Conservation (phyloP, 2,888 invertebrate genomes). For the Callimorpha dominula region DNA sequence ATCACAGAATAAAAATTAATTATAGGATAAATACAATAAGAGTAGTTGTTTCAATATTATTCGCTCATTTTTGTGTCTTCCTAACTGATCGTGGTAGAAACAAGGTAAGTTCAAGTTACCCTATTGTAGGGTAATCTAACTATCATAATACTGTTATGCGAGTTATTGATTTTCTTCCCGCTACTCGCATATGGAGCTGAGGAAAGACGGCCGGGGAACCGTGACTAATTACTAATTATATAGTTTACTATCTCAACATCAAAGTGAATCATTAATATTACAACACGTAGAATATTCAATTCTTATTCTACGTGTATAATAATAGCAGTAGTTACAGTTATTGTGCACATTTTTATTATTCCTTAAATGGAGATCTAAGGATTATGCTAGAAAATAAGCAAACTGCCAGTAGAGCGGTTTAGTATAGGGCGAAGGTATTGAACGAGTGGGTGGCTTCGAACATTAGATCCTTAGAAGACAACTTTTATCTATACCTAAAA, state of each 20-base stretch:
- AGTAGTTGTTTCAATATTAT: background rate
- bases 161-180: constrained; percentile 28
- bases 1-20: background rate
- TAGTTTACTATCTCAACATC: constrained; percentile 1
- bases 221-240: constrained; percentile 2
- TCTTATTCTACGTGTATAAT: background rate
- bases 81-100: background rate
- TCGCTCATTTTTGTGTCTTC: too few relatives aligned
- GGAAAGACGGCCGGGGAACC: constrained; percentile 13
- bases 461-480: background rate
- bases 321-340: background rate
- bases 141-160: constrained; percentile 24
- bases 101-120: background rate
- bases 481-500: background rate
- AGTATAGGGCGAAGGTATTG: too few relatives aligned
- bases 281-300: background rate
- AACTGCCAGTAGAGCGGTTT: background rate
- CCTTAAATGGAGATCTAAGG: background rate
- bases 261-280: background rate
- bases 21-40: too few relatives aligned
- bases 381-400: background rate
- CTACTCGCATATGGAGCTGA: constrained; percentile 19
- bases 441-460: too few relatives aligned
- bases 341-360: background rate
- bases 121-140: constrained; percentile 21